Evolutionary conservation across 2,888 invertebrate species (phyloP).

Genomic region (Meta bourneti): DNA sequence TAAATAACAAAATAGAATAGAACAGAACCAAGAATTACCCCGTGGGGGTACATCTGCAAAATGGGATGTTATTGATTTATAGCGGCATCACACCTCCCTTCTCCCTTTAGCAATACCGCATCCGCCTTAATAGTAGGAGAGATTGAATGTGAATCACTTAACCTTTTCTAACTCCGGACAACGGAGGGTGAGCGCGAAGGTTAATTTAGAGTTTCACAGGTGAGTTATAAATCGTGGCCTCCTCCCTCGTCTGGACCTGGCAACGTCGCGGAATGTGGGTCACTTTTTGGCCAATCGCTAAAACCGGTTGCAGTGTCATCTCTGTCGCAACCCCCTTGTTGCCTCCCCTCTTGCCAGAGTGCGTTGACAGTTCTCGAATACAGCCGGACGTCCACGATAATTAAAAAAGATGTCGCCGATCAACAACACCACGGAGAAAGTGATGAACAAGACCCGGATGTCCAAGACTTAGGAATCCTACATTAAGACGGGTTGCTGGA

Average conservation of each 20-base stretch:
- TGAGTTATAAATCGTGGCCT: background rate
- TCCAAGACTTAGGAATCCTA: background rate
- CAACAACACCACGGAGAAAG: background rate
- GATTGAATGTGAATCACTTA: too few relatives aligned
- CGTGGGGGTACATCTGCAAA: too few relatives aligned
- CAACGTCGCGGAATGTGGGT: constrained; percentile 47
- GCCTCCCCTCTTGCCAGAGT: background rate
- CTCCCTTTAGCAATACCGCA: too few relatives aligned
- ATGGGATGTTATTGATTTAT: too few relatives aligned
- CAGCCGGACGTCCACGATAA: background rate
- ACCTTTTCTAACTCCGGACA: too few relatives aligned
- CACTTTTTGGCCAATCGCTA: constrained; percentile 40
- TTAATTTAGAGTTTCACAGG: too few relatives aligned
- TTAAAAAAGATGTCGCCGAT: background rate
- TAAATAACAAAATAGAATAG: too few relatives aligned
- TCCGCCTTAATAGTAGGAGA: too few relatives aligned
- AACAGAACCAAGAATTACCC: too few relatives aligned
- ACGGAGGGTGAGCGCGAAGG: too few relatives aligned
- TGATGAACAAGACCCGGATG: background rate
- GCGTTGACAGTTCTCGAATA: constrained; percentile 34
- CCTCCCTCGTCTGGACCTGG: constrained; percentile 8
- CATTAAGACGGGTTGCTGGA: background rate
- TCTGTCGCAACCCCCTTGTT: background rate
- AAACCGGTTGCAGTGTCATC: constrained; percentile 49
- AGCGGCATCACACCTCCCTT: too few relatives aligned